Base-by-base conservation (phyloP, 2,888 invertebrate genomes). In the Eupithecia centaureata region DNA sequence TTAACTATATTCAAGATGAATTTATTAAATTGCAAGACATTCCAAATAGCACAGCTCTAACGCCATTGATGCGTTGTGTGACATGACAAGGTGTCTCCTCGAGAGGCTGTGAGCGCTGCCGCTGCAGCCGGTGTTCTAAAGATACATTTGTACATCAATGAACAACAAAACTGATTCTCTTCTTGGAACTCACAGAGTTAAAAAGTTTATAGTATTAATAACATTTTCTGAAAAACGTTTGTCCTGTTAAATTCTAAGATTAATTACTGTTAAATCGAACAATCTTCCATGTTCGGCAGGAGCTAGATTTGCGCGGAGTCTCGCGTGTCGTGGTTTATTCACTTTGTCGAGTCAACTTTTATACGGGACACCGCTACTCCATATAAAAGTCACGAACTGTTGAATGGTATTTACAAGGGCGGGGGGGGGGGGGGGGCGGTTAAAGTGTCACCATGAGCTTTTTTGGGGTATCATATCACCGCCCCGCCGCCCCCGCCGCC, bases 281-380 rank as follows among this genome's bases (percentile, higher is more conserved):
- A n/a, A n/a, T n/a, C n/a, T n/a, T n/a, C n/a, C n/a, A n/a, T n/a
- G n/a, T n/a, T n/a, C n/a, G n/a, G n/a, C n/a, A n/a, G n/a, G n/a
- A n/a, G n/a, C n/a, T n/a, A n/a, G n/a, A n/a, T n/a, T n/a, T n/a
- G n/a, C n/a, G n/a, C n/a, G n/a, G n/a, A n/a, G n/a, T n/a, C n/a
- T 2, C 1, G 35, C n/a, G n/a, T 7, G n/a, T 7, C 5, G 15
- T 15, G 15, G n/a, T n/a, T n/a, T 4, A 38, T 38, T 0, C 1
- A 7, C 38, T 38, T n/a, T 38, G n/a, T 38, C n/a, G 15, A 0
- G 38, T 28, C 56, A 56, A 52, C 51, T 68, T 63, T 33, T 63
- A 61, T 58, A 76, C 47, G n/a, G 13, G 51, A 60, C 63, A 58
- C 61, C 58, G 64, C 59, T n/a, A 68, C 61, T 42, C 58, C 61